Conservation (phyloP, 2,797 vertebrate species). For the Acrossocheilus wenchowensis region DNA sequence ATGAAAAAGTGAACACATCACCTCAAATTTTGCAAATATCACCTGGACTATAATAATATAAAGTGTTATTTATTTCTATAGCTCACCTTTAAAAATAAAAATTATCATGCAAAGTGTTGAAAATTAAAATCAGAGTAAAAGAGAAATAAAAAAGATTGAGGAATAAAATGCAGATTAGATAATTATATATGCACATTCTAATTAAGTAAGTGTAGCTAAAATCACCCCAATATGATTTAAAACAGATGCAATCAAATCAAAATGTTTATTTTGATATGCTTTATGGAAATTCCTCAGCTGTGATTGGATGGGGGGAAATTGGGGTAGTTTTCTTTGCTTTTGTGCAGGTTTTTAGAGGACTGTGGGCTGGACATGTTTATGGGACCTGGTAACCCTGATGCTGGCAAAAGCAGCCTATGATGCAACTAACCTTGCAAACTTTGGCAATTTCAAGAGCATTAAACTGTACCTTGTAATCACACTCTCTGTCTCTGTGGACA, state of each 20-base stretch:
- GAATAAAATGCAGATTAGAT: background rate
- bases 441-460: background rate
- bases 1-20: too few species aligned
- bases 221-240: background rate
- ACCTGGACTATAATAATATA: too few species aligned
- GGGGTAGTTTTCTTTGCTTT: too few species aligned
- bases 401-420: background rate
- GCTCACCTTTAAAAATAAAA: background rate
- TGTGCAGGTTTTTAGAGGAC: background rate
- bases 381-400: background rate
- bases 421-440: background rate
- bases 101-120: background rate
- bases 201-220: background rate
- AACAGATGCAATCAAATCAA: background rate
- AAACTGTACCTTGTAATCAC: background rate
- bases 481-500: background rate
- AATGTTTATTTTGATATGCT: background rate
- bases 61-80: background rate
- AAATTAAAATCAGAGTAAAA: too few species aligned
- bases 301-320: background rate
- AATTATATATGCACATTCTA: background rate
- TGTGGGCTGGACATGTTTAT: background rate
- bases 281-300: background rate
- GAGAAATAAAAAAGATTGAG: background rate
- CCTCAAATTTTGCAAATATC: too few species aligned